Percentiles rank a stretch among this genome's conserved stretches.
These are phyloP conservation scores for Sardina pilchardus DNA, from an alignment of 2,113 vertebrate genomes.

Conservation along the genomic window DNA sequence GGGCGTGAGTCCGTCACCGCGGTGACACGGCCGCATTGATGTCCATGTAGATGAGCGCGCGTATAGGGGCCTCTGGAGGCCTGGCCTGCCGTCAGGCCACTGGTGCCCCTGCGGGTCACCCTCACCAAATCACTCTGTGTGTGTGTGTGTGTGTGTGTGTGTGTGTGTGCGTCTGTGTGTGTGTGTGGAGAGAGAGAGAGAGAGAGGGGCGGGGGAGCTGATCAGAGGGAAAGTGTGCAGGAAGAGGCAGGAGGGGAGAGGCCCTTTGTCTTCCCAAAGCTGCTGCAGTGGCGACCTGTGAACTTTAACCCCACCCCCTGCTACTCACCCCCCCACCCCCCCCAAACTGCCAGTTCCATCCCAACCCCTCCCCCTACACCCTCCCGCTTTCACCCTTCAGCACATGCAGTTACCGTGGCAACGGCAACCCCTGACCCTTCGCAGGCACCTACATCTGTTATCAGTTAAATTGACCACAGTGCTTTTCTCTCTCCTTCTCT, in stretches of 20 bases:
- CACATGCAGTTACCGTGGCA: slow-evolving; percentile 72
- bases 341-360: slow-evolving; percentile 35
- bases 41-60: slow-evolving; percentile 59
- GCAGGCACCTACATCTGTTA: slow-evolving; percentile 79
- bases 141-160: slow-evolving; percentile 8
- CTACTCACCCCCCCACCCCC: slow-evolving; percentile 52
- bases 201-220: slow-evolving; percentile 29
- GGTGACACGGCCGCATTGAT: slow-evolving; percentile 55
- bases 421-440: slow-evolving; percentile 74
- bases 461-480: slow-evolving; percentile 74
- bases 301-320: slow-evolving; percentile 65
- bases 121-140: slow-evolving; percentile 3
- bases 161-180: neutral
- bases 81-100: slow-evolving; percentile 26
- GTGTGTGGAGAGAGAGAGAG: slow-evolving; percentile 49
- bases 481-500: slow-evolving; percentile 44
- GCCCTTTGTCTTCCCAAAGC: slow-evolving; percentile 71
- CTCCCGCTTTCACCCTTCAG: slow-evolving; percentile 44
- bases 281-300: slow-evolving; percentile 74
- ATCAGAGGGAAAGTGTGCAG: slow-evolving; percentile 64
- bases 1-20: slow-evolving; percentile 51
- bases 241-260: slow-evolving; percentile 59
- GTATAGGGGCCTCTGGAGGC: slow-evolving; percentile 47
- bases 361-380: slow-evolving; percentile 50
- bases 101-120: slow-evolving; percentile 20